Evolutionary conservation across 2,888 invertebrate species (phyloP).

Genomic region (Nomada ferruginata): DNA sequence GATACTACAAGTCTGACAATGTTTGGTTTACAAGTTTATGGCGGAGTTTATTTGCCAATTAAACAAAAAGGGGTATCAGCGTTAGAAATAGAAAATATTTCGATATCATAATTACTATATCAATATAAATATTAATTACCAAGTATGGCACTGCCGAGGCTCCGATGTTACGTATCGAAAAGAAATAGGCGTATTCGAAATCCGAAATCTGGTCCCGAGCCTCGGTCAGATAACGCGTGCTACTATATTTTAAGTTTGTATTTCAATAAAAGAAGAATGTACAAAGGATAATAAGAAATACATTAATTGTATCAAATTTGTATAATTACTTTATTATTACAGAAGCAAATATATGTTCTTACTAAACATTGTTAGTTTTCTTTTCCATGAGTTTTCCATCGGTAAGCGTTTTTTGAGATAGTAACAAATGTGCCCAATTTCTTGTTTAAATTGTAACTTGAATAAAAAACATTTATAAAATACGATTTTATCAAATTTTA

Average conservation of each 20-base stretch:
- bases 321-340: slow-evolving; percentile 27
- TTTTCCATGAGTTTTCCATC: slow-evolving; percentile 16
- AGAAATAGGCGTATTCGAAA: too few relatives aligned
- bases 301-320: slow-evolving; percentile 8
- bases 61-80: slow-evolving; percentile 88
- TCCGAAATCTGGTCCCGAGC: too few relatives aligned
- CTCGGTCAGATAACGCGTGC: too few relatives aligned
- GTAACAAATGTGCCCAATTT: slow-evolving; percentile 9
- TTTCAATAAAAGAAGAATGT: background rate
- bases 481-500: background rate
- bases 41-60: slow-evolving; percentile 87
- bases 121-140: slow-evolving; percentile 16
- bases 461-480: slow-evolving; percentile 4
- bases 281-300: slow-evolving; percentile 10
- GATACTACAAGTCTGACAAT: slow-evolving; percentile 86
- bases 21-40: slow-evolving; percentile 88
- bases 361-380: slow-evolving; percentile 9
- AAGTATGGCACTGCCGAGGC: background rate
- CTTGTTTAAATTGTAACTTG: slow-evolving; percentile 1
- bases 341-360: slow-evolving; percentile 15
- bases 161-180: too few relatives aligned
- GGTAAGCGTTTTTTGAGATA: slow-evolving; percentile 1
- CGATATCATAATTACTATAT: slow-evolving; percentile 35
- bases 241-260: background rate
- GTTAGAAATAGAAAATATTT: slow-evolving; percentile 87